Conservation (phyloP, 2,888 invertebrate species). For the Antitype chi region DNA sequence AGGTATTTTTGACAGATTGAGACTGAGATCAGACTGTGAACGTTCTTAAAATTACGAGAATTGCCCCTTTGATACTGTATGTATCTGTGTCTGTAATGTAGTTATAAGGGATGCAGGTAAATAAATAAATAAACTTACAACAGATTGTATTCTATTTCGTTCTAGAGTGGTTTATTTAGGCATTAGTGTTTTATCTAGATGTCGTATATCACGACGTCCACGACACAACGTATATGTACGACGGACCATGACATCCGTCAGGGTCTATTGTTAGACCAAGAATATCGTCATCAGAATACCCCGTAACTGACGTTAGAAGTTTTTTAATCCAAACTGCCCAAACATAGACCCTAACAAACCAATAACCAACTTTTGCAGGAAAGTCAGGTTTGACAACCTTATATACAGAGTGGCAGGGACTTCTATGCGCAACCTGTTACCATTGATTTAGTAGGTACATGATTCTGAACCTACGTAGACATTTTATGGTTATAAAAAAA, state of each 20-base stretch:
- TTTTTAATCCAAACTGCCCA: neutral
- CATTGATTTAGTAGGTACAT: no score
- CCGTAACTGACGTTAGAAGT: neutral
- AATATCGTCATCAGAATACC: neutral
- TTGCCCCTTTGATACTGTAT: no score
- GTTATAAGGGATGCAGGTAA: neutral
- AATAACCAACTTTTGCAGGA: neutral
- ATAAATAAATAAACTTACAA: neutral
- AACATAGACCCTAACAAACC: neutral
- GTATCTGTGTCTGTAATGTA: no score
- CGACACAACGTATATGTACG: neutral
- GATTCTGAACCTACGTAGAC: no score
- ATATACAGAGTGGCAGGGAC: no score
- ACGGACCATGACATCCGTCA: neutral
- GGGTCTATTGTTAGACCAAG: neutral
- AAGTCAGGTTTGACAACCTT: no score
- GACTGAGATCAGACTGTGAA: no score
- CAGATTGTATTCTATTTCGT: neutral
- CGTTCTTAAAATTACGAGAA: no score
- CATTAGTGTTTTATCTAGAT: neutral
- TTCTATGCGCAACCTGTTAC: no score
- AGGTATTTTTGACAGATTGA: no score
- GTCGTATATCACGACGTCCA: neutral
- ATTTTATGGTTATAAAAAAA: no score
- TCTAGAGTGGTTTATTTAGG: neutral